Evolutionary conservation across 30 jellyfish, hydroid and myxozoan species (phyloP).

Genomic region (Hydractinia symbiolongicarpus): DNA sequence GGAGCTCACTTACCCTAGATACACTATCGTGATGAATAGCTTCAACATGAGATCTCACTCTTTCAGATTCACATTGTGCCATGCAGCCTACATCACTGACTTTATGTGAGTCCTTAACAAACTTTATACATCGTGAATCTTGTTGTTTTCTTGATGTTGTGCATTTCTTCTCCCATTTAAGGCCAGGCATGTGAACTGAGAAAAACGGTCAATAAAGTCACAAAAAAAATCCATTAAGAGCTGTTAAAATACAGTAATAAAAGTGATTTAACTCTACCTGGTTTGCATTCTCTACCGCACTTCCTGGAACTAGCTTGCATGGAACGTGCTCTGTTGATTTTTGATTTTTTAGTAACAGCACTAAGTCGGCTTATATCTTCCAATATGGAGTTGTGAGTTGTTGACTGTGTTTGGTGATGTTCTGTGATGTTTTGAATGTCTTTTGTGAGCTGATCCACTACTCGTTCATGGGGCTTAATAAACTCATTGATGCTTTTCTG

Average conservation of each 20-base stretch:
- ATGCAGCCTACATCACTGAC: slow-evolving; percentile 10
- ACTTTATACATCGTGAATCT: slow-evolving; percentile 1
- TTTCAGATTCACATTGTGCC: slow-evolving; percentile 7
- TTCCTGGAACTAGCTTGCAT: neutral
- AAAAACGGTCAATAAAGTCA: neutral
- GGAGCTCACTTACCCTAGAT: neutral
- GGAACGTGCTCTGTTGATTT: neutral
- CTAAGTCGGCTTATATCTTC: neutral
- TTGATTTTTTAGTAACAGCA: neutral
- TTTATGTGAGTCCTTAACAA: neutral
- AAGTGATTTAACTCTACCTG: neutral
- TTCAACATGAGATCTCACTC: neutral
- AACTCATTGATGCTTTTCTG: too few species aligned
- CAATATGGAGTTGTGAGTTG: too few species aligned
- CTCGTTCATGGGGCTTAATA: too few species aligned
- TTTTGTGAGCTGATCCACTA: too few species aligned
- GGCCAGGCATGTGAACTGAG: slow-evolving; percentile 14
- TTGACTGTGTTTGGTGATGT: too few species aligned
- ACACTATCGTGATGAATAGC: neutral
- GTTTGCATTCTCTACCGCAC: neutral
- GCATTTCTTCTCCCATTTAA: slow-evolving; percentile 5
- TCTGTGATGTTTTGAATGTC: too few species aligned
- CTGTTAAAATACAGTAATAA: neutral
- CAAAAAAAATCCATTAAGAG: neutral
- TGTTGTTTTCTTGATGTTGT: neutral